phyloP scores from a whole-genome alignment of 2,113 vertebrate genomes.

The Callocephalon fimbriatum region DNA sequence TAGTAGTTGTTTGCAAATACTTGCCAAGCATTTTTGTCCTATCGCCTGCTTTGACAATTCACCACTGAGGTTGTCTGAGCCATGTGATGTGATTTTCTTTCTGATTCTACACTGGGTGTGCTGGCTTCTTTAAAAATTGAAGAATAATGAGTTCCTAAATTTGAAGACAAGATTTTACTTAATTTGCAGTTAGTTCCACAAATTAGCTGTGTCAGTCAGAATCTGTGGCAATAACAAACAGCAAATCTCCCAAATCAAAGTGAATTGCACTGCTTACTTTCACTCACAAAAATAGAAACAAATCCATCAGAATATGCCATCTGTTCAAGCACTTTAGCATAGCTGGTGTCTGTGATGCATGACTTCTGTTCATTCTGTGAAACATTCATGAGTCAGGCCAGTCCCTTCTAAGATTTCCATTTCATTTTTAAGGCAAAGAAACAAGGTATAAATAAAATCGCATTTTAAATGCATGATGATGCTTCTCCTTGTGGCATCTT shows the following conservation, averaged over 20 bases:
- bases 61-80: not conserved
- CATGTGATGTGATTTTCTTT: not conserved
- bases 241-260: not conserved
- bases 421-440: not conserved
- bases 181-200: not conserved
- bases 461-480: not conserved
- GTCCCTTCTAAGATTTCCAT: not conserved
- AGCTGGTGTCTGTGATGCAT: not conserved
- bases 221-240: not conserved
- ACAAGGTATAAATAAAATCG: not conserved
- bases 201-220: not conserved
- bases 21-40: not conserved
- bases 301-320: not conserved
- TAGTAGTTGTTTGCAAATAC: not conserved
- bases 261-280: not conserved
- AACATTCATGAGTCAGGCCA: not conserved
- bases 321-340: not conserved
- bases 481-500: not conserved
- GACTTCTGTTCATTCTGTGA: not conserved
- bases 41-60: not conserved
- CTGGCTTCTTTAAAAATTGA: not conserved
- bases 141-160: not conserved
- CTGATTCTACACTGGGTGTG: not conserved
- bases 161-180: not conserved
- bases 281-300: not conserved